A percentile compares a stretch with the other conserved stretches of the same genome.
Conservation (phyloP, 2,888 invertebrate genomes). For the Ceramica pisi region DNA sequence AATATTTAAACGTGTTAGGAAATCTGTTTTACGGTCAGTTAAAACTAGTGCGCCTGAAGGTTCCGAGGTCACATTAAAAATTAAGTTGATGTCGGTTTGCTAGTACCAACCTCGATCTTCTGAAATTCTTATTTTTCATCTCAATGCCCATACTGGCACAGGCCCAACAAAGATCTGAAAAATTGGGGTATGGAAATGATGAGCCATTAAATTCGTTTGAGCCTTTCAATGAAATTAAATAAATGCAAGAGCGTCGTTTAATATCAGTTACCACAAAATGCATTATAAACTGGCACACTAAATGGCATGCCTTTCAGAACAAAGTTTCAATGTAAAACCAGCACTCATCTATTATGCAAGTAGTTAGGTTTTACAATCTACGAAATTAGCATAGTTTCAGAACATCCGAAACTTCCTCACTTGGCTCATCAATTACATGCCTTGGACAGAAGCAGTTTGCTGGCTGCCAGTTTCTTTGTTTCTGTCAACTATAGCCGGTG, state of each 20-base stretch:
- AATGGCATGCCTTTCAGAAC: slow-evolving; percentile 14
- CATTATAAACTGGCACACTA: slow-evolving; percentile 22
- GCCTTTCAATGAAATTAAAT: slow-evolving; percentile 36
- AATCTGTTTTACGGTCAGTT: slow-evolving; percentile 47
- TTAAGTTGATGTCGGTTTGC: slow-evolving; percentile 39
- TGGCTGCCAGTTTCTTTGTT: slow-evolving; percentile 75
- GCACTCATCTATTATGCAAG: slow-evolving; percentile 33
- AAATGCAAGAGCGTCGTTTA: background rate
- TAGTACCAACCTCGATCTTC: slow-evolving; percentile 38
- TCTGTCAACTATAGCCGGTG: slow-evolving; percentile 72
- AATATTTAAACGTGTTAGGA: slow-evolving; percentile 50
- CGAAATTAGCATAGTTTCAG: slow-evolving; percentile 48
- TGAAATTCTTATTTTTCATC: slow-evolving; percentile 55
- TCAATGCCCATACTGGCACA: slow-evolving; percentile 60
- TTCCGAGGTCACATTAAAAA: slow-evolving; percentile 50
- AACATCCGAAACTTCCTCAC: slow-evolving; percentile 38
- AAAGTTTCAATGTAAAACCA: slow-evolving; percentile 21
- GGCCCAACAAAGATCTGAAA: slow-evolving; percentile 67
- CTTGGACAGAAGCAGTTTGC: slow-evolving; percentile 63
- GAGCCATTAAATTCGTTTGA: slow-evolving; percentile 43
- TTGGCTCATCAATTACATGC: slow-evolving; percentile 55
- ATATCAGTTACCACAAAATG: slow-evolving; percentile 18
- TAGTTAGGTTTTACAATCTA: slow-evolving; percentile 42
- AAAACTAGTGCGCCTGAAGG: slow-evolving; percentile 13
- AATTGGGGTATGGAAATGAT: slow-evolving; percentile 60